Percentiles rank a stretch among this genome's conserved stretches.
Conservation (phyloP, 2,113 vertebrate genomes). For the Lophura nycthemera region DNA sequence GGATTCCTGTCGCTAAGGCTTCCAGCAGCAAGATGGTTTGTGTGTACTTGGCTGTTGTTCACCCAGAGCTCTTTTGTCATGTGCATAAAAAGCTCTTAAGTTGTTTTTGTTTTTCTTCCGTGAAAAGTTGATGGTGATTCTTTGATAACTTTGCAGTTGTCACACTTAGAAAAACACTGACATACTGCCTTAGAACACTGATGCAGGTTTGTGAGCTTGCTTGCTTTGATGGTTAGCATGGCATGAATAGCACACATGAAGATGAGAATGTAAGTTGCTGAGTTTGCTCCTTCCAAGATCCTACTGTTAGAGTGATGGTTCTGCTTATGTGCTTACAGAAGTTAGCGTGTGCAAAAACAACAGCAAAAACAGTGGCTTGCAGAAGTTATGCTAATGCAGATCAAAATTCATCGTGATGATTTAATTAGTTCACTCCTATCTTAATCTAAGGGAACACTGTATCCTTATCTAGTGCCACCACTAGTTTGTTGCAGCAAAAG, state of each 20-base stretch:
- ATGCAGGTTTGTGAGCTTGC: neutral
- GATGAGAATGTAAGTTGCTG: neutral
- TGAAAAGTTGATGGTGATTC: neutral
- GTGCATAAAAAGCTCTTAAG: neutral
- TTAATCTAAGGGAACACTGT: neutral
- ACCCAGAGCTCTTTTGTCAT: neutral
- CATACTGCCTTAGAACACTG: neutral
- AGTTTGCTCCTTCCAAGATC: neutral
- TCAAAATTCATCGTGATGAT: neutral
- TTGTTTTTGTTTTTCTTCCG: neutral
- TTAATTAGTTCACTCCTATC: neutral
- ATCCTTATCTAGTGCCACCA: neutral
- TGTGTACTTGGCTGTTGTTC: neutral
- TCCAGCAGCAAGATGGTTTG: neutral
- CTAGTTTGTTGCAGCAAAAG: neutral
- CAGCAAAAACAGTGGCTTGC: neutral
- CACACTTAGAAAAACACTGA: neutral
- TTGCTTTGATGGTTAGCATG: neutral
- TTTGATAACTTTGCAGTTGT: neutral
- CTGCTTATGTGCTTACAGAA: neutral
- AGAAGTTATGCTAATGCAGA: neutral
- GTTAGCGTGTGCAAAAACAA: neutral
- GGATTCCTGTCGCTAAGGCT: neutral
- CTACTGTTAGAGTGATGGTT: neutral
- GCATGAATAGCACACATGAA: neutral